These are phyloP conservation scores for Panzeria rudis DNA, from an alignment of 2,888 invertebrate species.

Conservation along the genomic window DNA sequence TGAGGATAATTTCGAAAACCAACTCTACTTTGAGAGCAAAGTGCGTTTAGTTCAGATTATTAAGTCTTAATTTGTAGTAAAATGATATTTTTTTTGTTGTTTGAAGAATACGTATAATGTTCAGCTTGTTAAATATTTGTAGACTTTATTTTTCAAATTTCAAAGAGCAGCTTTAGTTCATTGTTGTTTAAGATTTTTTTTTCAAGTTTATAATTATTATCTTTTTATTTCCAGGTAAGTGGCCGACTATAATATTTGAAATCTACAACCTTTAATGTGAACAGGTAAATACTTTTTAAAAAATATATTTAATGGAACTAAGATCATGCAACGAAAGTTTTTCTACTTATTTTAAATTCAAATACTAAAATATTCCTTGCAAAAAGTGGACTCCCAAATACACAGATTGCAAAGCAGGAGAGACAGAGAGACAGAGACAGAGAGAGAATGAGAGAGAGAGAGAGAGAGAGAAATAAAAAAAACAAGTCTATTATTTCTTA, in stretches of 20 bases:
- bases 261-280: background rate
- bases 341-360: too few relatives aligned
- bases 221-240: conserved; percentile 47
- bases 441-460: too few relatives aligned
- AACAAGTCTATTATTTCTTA: too few relatives aligned
- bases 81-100: conserved; percentile 26
- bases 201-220: background rate
- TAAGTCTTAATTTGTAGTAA: conserved; percentile 60
- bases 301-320: background rate
- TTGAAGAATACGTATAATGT: background rate
- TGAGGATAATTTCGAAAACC: conserved; percentile 30
- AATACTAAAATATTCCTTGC: too few relatives aligned
- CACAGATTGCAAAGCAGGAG: too few relatives aligned
- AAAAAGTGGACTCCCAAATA: too few relatives aligned
- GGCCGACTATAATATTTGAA: background rate
- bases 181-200: background rate
- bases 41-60: conserved; percentile 51
- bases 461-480: too few relatives aligned
- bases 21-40: conserved; percentile 36
- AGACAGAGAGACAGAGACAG: too few relatives aligned
- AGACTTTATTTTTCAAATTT: background rate
- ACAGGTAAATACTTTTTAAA: conserved; percentile 4
- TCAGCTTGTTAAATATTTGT: conserved; percentile 7
- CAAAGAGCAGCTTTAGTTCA: background rate
- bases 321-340: background rate